Percentiles rank a stretch among this genome's conserved stretches.
These are phyloP conservation scores for Raja brachyura DNA, from an alignment of 2,113 vertebrate species.

Conservation along the genomic window DNA sequence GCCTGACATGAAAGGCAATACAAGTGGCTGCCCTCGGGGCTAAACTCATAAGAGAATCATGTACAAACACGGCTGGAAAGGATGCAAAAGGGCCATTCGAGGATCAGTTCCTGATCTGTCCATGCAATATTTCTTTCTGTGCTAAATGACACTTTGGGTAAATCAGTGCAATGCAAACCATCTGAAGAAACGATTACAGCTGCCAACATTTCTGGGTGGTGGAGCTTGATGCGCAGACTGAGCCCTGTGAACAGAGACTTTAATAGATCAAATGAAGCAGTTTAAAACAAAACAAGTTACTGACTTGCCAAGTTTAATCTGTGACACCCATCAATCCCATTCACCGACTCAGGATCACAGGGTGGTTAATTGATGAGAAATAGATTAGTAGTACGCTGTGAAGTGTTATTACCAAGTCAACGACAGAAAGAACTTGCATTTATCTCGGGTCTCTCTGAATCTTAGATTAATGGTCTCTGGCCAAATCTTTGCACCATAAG, in stretches of 20 bases:
- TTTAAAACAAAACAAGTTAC: neutral
- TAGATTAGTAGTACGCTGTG: slow-evolving; percentile 8
- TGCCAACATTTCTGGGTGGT: neutral
- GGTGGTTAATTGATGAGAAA: slow-evolving; percentile 13
- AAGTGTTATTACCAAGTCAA: neutral
- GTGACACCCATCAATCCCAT: neutral
- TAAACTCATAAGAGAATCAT: neutral
- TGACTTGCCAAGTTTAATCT: neutral
- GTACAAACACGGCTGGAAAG: neutral
- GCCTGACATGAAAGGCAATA: neutral
- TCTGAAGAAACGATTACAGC: neutral
- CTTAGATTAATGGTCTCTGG: neutral
- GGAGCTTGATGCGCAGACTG: neutral
- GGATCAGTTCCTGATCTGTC: neutral
- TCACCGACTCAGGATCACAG: neutral
- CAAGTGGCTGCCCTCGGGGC: neutral
- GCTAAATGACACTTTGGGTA: neutral
- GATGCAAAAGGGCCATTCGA: neutral
- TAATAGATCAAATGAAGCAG: neutral
- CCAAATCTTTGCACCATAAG: neutral
- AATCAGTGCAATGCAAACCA: neutral
- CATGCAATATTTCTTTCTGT: neutral
- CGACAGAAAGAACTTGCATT: neutral
- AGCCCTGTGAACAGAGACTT: neutral
- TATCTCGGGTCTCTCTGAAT: neutral